Percentiles rank a stretch among this genome's conserved stretches.
These are phyloP conservation scores for Drosophila sucinea DNA, from an alignment of 1,140 invertebrate species.

Conservation along the genomic window DNA sequence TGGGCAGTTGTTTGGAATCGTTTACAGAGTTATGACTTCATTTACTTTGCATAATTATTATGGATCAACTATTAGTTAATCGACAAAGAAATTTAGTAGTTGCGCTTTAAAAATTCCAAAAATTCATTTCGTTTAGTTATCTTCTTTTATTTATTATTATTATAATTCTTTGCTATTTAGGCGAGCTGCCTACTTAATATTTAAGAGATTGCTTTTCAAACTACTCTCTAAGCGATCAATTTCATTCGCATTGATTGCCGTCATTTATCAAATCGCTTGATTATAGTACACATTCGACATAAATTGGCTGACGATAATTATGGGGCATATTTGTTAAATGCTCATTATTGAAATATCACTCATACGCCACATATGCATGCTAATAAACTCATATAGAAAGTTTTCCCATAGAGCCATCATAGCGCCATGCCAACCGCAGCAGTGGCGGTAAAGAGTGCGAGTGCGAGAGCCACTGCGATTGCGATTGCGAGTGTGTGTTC, in stretches of 20 bases:
- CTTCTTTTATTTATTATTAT: not conserved
- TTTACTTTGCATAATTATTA: conserved; percentile 6
- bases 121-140: too few relatives aligned
- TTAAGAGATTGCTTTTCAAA: too few relatives aligned
- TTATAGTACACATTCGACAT: conserved; percentile 27
- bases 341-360: conserved; percentile 67
- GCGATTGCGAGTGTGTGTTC: conserved; percentile 9
- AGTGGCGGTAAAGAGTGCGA: conserved; percentile 38
- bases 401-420: conserved; percentile 25
- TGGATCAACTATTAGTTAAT: not conserved
- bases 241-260: conserved; percentile 6
- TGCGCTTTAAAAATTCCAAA: too few relatives aligned
- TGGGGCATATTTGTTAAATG: conserved; percentile 59
- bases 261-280: conserved; percentile 11
- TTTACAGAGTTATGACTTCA: not conserved
- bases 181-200: too few relatives aligned
- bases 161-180: too few relatives aligned
- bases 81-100: not conserved
- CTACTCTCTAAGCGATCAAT: conserved; percentile 1
- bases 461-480: conserved; percentile 3
- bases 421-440: conserved; percentile 53
- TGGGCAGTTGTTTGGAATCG: conserved; percentile 49
- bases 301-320: conserved; percentile 51
- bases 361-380: conserved; percentile 56
- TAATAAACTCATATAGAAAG: conserved; percentile 68